Evolutionary conservation across 1,140 invertebrate species (phyloP).

Genomic region (Cotesia chilonis): DNA sequence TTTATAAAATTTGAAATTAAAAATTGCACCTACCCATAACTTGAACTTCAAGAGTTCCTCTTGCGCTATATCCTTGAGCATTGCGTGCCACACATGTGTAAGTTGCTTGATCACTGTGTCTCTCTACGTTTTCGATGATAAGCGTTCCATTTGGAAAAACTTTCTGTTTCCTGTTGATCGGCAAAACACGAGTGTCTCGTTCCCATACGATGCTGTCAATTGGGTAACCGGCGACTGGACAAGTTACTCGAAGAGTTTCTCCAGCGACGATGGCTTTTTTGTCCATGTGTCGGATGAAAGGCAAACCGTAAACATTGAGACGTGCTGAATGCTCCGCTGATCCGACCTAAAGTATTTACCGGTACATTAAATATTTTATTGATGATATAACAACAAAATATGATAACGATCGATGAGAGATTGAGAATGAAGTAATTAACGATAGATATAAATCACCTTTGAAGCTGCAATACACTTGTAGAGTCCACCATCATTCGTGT

Average conservation of each 20-base stretch:
- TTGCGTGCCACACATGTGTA: constrained; percentile 95
- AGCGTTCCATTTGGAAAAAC: constrained; percentile 93
- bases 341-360: constrained; percentile 71
- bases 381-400: too few relatives aligned
- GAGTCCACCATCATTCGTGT: constrained; percentile 91
- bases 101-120: constrained; percentile 89
- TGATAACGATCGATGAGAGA: too few relatives aligned
- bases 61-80: constrained; percentile 86
- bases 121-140: constrained; percentile 92
- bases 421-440: neutral
- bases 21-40: constrained; percentile 85
- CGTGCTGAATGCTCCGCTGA: constrained; percentile 85
- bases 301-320: constrained; percentile 91
- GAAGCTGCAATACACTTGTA: constrained; percentile 92
- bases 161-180: constrained; percentile 94
- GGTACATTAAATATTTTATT: neutral
- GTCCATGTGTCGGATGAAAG: constrained; percentile 90
- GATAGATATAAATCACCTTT: constrained; percentile 67
- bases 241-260: constrained; percentile 86
- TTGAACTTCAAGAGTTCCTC: constrained; percentile 88
- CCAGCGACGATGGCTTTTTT: constrained; percentile 95
- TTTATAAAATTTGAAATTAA: neutral
- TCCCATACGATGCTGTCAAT: constrained; percentile 95
- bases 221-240: constrained; percentile 93
- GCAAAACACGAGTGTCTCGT: constrained; percentile 80